phyloP scores from a whole-genome alignment of 2,797 vertebrate genomes.

The Dallia pectoralis region DNA sequence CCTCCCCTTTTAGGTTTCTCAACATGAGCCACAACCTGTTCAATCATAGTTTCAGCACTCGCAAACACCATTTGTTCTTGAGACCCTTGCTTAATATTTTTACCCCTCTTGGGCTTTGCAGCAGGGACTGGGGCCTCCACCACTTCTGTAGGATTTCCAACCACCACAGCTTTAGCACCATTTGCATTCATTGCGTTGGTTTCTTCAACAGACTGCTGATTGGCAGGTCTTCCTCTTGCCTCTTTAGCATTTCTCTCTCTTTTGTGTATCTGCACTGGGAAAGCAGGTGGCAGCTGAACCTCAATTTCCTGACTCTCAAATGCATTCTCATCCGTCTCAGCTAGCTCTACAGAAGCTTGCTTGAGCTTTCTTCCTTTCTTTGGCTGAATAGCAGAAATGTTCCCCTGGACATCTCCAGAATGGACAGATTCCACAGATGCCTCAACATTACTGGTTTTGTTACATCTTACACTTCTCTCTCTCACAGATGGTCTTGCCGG shows the following conservation, averaged over 20 bases:
- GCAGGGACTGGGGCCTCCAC: constrained; percentile 20
- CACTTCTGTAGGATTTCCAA: constrained; percentile 12
- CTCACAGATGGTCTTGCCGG: constrained; percentile 44
- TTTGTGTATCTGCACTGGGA: constrained; percentile 30
- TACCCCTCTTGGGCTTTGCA: constrained; percentile 30
- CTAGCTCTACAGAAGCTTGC: constrained; percentile 12
- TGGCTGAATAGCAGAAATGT: constrained; percentile 34
- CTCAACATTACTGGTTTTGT: constrained; percentile 17
- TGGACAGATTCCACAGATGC: not conserved
- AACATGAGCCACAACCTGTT: not conserved
- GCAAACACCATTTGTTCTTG: not conserved
- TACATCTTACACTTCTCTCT: constrained; percentile 40
- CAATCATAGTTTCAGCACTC: not conserved
- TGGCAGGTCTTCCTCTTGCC: constrained; percentile 47
- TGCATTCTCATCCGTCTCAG: constrained; percentile 16
- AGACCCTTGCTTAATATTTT: constrained; percentile 14
- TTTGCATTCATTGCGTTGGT: not conserved
- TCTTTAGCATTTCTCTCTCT: constrained; percentile 43
- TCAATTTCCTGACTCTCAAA: constrained; percentile 10
- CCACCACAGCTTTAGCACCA: not conserved
- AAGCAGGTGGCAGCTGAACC: not conserved
- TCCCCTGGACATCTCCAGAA: constrained; percentile 4
- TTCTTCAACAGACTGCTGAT: constrained; percentile 23
- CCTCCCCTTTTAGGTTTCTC: constrained; percentile 40
- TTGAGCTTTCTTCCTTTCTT: constrained; percentile 43